phyloP scores from a whole-genome alignment of 2,888 invertebrate species.

The Tipula lateralis region DNA sequence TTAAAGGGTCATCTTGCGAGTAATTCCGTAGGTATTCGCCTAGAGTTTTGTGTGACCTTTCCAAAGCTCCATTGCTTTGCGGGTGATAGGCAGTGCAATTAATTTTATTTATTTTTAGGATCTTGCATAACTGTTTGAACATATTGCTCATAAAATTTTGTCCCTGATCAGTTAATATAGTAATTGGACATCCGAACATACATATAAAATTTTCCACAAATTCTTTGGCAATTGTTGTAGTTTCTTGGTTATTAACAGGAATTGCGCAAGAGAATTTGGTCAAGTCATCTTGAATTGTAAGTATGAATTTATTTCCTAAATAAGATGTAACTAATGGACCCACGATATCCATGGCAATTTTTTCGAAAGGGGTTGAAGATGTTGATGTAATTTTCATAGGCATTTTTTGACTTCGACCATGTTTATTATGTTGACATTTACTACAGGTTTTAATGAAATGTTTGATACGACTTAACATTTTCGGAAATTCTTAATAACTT shows the following conservation, averaged over 20 bases:
- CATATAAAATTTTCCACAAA: neutral
- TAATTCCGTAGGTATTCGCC: constrained; percentile 37
- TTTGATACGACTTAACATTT: constrained; percentile 41
- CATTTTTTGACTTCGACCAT: neutral
- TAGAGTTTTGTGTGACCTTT: neutral
- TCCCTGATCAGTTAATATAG: neutral
- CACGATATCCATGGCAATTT: no score
- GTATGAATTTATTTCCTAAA: constrained; percentile 37
- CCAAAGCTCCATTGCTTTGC: constrained; percentile 39
- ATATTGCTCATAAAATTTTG: neutral
- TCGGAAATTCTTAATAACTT: constrained; percentile 39
- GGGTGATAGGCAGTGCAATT: constrained; percentile 40
- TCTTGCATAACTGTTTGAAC: constrained; percentile 31
- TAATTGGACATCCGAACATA: neutral
- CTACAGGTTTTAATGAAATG: constrained; percentile 39
- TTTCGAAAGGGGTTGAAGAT: constrained; percentile 39
- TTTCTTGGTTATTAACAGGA: neutral
- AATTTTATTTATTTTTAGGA: constrained; percentile 41
- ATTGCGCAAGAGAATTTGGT: neutral
- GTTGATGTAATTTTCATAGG: constrained; percentile 39
- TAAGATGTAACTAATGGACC: constrained; percentile 38
- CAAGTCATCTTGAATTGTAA: no score
- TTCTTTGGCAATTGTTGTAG: neutral
- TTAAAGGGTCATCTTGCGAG: no score
- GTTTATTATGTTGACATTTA: constrained; percentile 37